phyloP scores from a whole-genome alignment of 1,140 invertebrate genomes.

The Solenopsis fugax region DNA sequence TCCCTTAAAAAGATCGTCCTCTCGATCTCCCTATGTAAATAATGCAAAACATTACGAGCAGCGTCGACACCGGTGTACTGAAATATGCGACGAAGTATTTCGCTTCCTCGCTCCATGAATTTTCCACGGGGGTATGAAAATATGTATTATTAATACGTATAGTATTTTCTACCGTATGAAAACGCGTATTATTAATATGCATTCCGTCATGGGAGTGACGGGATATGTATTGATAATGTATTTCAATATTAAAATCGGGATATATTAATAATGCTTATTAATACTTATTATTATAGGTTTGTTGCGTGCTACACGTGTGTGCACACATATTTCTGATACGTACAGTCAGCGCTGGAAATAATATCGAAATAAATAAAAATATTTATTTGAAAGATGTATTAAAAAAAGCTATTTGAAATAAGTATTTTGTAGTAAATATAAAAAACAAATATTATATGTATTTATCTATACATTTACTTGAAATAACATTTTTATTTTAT shows the following conservation, averaged over 20 bases:
- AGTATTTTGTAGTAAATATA: no score
- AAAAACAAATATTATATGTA: no score
- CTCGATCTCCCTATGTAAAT: conserved; percentile 34
- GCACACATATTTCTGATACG: neutral
- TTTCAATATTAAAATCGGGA: conserved; percentile 8
- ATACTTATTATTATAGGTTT: neutral
- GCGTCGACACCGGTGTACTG: neutral
- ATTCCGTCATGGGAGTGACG: neutral
- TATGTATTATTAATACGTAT: conserved; percentile 15
- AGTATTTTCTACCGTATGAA: neutral
- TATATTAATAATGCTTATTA: neutral
- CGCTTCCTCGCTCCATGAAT: conserved; percentile 4
- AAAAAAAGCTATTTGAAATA: no score
- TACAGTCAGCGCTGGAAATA: neutral
- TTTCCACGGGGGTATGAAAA: neutral
- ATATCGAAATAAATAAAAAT: no score
- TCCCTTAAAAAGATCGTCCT: conserved; percentile 25
- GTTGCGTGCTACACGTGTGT: neutral
- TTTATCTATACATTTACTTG: no score
- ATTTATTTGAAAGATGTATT: no score
- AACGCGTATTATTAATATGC: conserved; percentile 19
- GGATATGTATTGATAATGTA: conserved; percentile 5
- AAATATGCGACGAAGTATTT: conserved; percentile 33
- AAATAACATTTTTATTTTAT: no score
- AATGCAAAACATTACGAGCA: conserved; percentile 24